Evolutionary conservation across 2,888 invertebrate species (phyloP).

Genomic region (Melipona bicolor): DNA sequence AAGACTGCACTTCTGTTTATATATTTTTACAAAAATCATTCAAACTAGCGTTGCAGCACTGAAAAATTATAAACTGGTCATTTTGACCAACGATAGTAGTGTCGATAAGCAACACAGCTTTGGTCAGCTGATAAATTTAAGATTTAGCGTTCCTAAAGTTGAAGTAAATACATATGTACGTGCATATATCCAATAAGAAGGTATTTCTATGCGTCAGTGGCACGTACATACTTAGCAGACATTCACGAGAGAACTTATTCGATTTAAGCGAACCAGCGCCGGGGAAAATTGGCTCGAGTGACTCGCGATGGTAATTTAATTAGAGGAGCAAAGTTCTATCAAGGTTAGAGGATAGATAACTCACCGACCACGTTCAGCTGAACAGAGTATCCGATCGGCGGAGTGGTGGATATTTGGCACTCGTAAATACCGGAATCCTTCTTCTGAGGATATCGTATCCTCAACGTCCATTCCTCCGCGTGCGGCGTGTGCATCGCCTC

Average conservation of each 20-base stretch:
- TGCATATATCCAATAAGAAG: too few relatives aligned
- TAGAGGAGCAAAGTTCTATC: not conserved
- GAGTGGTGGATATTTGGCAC: slow-evolving; percentile 96
- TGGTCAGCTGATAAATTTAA: too few relatives aligned
- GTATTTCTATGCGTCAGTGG: too few relatives aligned
- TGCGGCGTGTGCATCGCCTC: slow-evolving; percentile 94
- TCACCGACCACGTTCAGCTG: slow-evolving; percentile 93
- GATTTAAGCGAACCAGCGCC: not conserved
- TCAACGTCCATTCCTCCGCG: slow-evolving; percentile 94
- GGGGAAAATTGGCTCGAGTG: not conserved
- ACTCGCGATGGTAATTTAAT: slow-evolving; percentile 3
- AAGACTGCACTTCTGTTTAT: too few relatives aligned
- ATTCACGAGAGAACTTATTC: not conserved
- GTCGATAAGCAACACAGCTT: too few relatives aligned
- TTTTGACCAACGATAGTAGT: too few relatives aligned
- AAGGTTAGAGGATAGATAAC: slow-evolving; percentile 74
- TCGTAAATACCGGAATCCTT: slow-evolving; percentile 93
- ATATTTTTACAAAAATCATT: too few relatives aligned
- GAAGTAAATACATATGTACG: not conserved
- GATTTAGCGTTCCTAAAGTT: too few relatives aligned
- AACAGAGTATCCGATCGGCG: slow-evolving; percentile 93
- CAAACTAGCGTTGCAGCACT: too few relatives aligned
- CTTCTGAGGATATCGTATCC: slow-evolving; percentile 90
- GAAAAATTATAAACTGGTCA: too few relatives aligned
- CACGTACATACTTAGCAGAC: not conserved